These are phyloP conservation scores for Amazonetta brasiliensis DNA, from an alignment of 2,797 vertebrate species.

Conservation along the genomic window DNA sequence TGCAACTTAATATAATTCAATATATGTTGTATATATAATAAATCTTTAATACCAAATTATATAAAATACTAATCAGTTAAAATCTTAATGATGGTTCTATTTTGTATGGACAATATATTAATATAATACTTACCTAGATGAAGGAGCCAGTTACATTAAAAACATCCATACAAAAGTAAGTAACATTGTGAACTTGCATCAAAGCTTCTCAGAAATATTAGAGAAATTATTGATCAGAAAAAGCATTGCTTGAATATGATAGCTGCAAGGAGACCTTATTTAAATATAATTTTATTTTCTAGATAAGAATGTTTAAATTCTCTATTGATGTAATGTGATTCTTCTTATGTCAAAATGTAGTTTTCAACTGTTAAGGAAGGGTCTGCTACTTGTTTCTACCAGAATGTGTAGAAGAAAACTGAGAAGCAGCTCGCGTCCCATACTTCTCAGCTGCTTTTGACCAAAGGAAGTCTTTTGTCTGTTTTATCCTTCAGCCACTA, in stretches of 20 bases:
- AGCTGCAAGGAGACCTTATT: neutral
- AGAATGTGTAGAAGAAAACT: neutral
- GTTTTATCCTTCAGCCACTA: neutral
- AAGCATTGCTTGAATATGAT: neutral
- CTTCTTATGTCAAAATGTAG: neutral
- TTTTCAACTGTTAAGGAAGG: neutral
- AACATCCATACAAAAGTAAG: neutral
- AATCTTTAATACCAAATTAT: neutral
- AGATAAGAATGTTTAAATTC: neutral
- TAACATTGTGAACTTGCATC: neutral
- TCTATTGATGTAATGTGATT: neutral
- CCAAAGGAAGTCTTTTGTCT: neutral
- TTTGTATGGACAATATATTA: neutral
- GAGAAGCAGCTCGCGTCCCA: neutral
- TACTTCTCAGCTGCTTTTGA: neutral
- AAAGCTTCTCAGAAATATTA: neutral
- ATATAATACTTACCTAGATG: neutral
- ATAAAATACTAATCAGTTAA: neutral
- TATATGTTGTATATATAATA: neutral
- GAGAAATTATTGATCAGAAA: neutral
- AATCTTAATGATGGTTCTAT: neutral
- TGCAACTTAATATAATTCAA: neutral
- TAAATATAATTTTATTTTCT: neutral
- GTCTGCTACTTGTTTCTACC: neutral
- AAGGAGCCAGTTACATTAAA: neutral